Percentiles rank a stretch among this genome's conserved stretches.
Conservation (phyloP, 1,140 invertebrate genomes). For the Calosoma granatense region DNA sequence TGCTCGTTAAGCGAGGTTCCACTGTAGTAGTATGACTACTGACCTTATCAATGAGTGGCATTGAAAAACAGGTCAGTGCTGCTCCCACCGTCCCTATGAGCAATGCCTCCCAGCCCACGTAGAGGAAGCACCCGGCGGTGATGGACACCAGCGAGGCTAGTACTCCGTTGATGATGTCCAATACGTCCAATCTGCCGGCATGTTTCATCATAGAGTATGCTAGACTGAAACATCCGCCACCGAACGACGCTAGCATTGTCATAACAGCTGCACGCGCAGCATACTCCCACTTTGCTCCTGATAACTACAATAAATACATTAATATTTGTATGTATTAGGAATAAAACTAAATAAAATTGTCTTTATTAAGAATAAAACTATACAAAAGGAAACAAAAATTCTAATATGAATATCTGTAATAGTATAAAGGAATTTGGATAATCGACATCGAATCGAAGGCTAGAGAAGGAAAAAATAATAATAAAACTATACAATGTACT, state of each 20-base stretch:
- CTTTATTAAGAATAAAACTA: too few species aligned
- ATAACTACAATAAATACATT: conserved; percentile 40
- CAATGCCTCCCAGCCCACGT: conserved; percentile 73
- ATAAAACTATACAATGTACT: too few species aligned
- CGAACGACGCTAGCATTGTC: conserved; percentile 81
- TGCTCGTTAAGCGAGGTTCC: too few species aligned
- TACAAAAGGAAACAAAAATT: too few species aligned
- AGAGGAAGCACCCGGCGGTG: conserved; percentile 88
- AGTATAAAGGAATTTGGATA: too few species aligned
- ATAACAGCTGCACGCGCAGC: conserved; percentile 80
- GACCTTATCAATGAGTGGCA: conserved; percentile 60
- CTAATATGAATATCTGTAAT: too few species aligned
- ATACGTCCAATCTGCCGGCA: conserved; percentile 65
- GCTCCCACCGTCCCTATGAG: conserved; percentile 73
- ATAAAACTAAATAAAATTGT: too few species aligned
- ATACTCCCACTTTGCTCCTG: conserved; percentile 71
- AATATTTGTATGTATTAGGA: background rate
- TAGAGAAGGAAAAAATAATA: too few species aligned
- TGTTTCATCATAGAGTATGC: conserved; percentile 54
- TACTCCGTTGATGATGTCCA: conserved; percentile 82
- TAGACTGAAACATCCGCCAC: conserved; percentile 70
- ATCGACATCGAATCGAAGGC: too few species aligned
- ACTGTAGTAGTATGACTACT: conserved; percentile 6
- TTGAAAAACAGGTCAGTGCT: conserved; percentile 53
- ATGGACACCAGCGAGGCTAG: conserved; percentile 77